Evolutionary conservation across 1,140 invertebrate genomes (phyloP), one percentile per base, ranked within the genome.

Genomic region (Eulimnadia texana): DNA sequence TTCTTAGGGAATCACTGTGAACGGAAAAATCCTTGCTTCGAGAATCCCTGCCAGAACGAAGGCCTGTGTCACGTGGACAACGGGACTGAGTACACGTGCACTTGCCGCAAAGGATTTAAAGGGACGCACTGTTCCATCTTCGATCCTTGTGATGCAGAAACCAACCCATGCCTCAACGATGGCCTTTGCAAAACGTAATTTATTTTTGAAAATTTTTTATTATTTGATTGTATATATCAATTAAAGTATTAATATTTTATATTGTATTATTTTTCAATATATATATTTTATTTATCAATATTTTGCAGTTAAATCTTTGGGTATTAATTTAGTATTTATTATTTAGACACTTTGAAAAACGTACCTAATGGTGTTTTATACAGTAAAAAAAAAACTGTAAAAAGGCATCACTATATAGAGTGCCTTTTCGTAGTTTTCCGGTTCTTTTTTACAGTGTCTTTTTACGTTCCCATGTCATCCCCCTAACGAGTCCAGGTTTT

Each of bases 1-100:
- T 71, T 61, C 63, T 68, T 66, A 53, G 71, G 72, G 10, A 19
- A 56, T 11, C 61, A 56, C 10, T 73, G 72, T 58, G 61, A 71
- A 42, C 59, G 61, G 28, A 66, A 61, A 28, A 67, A 73, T 55
- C 66, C 66, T 6, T 74, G 73, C 64, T 29, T 63, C n/a, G 55
- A 51, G 0, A 60, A 51, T 33, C 66, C 66, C 10, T 72, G 70
- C 61, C 60, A 56, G 24, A 70, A 70, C 52, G 66, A 66, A 20
- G 67, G 61, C 11, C 65, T 61, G 63, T 70, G 68, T 58, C 25
- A 22, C 13, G 67, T 65, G 23, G 49, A 60, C 19, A 28, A 33
- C 19, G 64, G 55, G 23, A 52, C 29, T 49, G 28, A 60, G n/a
- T 70, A 66, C 63, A 53, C 19, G 47, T 70, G 64, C 54, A n/a